These are phyloP conservation scores for Amphipoea lucens DNA, from an alignment of 2,888 invertebrate genomes.

Conservation along the genomic window DNA sequence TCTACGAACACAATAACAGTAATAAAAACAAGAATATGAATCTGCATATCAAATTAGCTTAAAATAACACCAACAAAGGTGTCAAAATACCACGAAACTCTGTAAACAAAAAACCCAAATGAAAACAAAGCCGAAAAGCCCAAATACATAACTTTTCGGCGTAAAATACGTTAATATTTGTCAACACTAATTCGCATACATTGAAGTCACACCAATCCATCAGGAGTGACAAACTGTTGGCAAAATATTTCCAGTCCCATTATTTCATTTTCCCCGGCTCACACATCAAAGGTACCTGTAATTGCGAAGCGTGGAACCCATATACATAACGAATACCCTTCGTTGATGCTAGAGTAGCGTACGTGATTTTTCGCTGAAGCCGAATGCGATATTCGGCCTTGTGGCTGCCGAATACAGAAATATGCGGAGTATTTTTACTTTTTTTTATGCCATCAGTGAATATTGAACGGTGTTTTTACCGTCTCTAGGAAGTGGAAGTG, in stretches of 20 bases:
- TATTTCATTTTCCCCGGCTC: constrained; percentile 71
- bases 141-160: constrained; percentile 37
- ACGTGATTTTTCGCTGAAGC: constrained; percentile 51
- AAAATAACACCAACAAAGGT: constrained; percentile 6
- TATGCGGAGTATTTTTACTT: constrained; percentile 24
- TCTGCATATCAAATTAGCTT: constrained; percentile 1
- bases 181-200: constrained; percentile 60
- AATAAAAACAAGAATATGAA: not conserved
- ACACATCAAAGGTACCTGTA: constrained; percentile 72
- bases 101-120: constrained; percentile 15
- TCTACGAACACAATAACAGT: not conserved
- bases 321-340: constrained; percentile 46
- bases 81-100: not conserved
- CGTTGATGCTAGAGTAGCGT: constrained; percentile 47
- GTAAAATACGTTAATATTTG: constrained; percentile 55
- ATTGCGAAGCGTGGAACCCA: constrained; percentile 64
- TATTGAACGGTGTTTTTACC: constrained; percentile 32
- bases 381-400: constrained; percentile 48
- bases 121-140: constrained; percentile 16
- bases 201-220: constrained; percentile 65
- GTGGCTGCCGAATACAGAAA: constrained; percentile 33
- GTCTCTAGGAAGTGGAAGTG: constrained; percentile 3
- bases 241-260: constrained; percentile 72
- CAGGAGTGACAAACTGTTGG: constrained; percentile 70
- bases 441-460: constrained; percentile 47